Conservation (phyloP, 35 echinoderm and acorn worm genomes). For the Diadema setosum region DNA sequence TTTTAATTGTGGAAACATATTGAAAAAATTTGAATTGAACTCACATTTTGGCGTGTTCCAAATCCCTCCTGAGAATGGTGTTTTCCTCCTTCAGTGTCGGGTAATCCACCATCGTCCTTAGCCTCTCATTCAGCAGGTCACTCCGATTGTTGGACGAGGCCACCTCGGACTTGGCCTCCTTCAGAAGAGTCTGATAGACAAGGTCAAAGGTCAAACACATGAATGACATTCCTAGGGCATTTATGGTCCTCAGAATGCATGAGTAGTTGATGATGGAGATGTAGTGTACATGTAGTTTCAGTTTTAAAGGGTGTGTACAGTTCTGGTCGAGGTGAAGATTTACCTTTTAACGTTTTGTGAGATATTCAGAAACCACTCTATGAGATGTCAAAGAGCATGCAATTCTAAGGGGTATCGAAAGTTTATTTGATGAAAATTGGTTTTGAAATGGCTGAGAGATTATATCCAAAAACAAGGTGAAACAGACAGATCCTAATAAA, state of each 20-base stretch:
- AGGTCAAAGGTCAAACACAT: not conserved
- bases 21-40: not conserved
- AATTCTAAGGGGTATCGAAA: not conserved
- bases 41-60: slow-evolving; percentile 89
- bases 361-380: too few species aligned
- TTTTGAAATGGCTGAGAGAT: too few species aligned
- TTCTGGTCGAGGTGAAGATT: too few species aligned
- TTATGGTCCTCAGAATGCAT: not conserved
- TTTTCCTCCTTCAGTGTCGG: slow-evolving; percentile 71
- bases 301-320: too few species aligned
- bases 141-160: slow-evolving; percentile 59
- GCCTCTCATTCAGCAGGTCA: slow-evolving; percentile 59
- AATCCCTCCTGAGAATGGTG: slow-evolving; percentile 79
- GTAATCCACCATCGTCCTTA: slow-evolving; percentile 81
- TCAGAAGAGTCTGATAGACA: slow-evolving; percentile 14
- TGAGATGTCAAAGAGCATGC: too few species aligned
- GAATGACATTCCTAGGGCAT: not conserved
- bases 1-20: not conserved
- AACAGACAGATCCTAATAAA: too few species aligned
- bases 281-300: not conserved
- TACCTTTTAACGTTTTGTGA: too few species aligned
- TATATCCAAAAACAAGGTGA: too few species aligned
- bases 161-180: slow-evolving; percentile 42
- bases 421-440: too few species aligned
- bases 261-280: not conserved